Base-by-base conservation (phyloP, 2,888 invertebrate genomes). In the Amorpha juglandis region DNA sequence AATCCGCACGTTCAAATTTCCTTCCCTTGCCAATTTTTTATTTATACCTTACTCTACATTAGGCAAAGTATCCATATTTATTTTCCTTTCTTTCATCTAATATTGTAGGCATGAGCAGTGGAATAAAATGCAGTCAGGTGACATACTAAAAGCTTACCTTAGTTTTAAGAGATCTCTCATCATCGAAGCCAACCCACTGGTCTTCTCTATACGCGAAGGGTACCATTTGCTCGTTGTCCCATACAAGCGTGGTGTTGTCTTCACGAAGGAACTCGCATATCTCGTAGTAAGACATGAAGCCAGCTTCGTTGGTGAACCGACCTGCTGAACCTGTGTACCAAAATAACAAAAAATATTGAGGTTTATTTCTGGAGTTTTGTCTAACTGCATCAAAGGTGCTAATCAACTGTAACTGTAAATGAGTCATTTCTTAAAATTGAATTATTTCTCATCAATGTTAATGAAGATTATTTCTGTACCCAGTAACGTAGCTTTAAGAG, bases 181-280 rank as follows among this genome's bases (percentile, higher is more conserved):
- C 98, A 80, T 98, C 98, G 76, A 98, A 98, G 68, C 98, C 98
- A 38, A 98, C 97, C 98, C 98, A 98, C 76, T 98, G 98, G 86
- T 98, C 96, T 6, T 95, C 96, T 71, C 96, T 95, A 88, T 98
- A 98, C 0, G 98, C 98, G 85, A 99, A 99, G 9, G 99, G 99
- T 65, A 98, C 98, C 94, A 98, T 98, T 81, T 98, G 98, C 76
- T 98, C 98, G 71, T 98, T 98, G 83, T 98, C 98, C 98, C 98
- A 98, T 0, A 98, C 98, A 6, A 98, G 93, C 0, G 98, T 98
- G 0, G 98, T 98, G 83, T 98, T 98, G 74, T 97, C 97, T 71
- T 96, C 97, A 67, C 97, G 96, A 53, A 99, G 93, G 94, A 98
- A 98, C 77, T 98, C 96, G 85, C 98, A 99, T 63, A 98, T 96